Conservation (phyloP, 2,113 vertebrate genomes). For the human region GRCh38 chr2:30761501-30762000, state of each 20-base stretch:
- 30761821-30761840: neutral
- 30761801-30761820: neutral
- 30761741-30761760: neutral
- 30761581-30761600: neutral
- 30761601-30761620: neutral
- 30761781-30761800: neutral
- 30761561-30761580: neutral
- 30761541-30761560: neutral
- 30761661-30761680: neutral
- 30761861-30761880: neutral
- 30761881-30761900: too few species aligned
- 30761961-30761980: neutral
- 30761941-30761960: neutral
- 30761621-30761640: fast-evolving
- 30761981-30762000: neutral
- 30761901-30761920: neutral
- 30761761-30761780: neutral
- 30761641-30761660: neutral
- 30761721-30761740: neutral
- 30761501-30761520: too few species aligned
- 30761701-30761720: neutral
- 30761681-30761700: neutral
- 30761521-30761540: neutral
- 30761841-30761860: neutral
- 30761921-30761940: neutral